Base-by-base conservation (phyloP, 2,797 vertebrate genomes). In the Malurus splendens region DNA sequence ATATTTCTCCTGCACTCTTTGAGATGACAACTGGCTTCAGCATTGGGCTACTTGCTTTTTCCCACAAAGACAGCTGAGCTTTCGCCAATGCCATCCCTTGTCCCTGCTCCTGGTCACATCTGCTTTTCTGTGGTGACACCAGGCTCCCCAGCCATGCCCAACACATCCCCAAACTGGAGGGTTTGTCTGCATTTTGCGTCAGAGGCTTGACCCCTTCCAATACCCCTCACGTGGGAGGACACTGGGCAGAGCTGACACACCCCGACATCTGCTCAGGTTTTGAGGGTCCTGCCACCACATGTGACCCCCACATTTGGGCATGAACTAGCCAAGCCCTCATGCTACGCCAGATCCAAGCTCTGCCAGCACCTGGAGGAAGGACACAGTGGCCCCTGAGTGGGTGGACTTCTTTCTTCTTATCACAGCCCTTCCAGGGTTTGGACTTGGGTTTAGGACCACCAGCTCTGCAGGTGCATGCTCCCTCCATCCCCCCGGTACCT, bases 221-320 rank as follows among this genome's bases (percentile, higher is more conserved):
- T 14, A 1, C 2, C 6, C 10, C 4, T 23, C 0, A 0, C 13
- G 18, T 57, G 48, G 44, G 33, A 68, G 44, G 33, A 14, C 60
- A 14, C 54, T 78, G 32, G 30, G 20, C 48, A 90, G 42, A 77
- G 19, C 14, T n/a, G 22, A 14, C 24, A 41, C 20, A 81, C 6
- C 22, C 17, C 2, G 0, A 5, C 50, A 30, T 38, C 75, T 17
- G 8, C 33, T 74, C 17, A 33, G 55, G 39, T 28, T 8, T 5
- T 81, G 24, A 33, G 45, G n/a, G 42, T 78, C 20, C 41, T 84
- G 27, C n/a, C 24, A 30, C 50, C 32, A 12, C 1, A 1, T 1
- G 4, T 22, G 50, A 22, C n/a, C 59, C 7, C 11, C 2, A 3
- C 10, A 50, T 62, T 48, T 72, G 47, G 19, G 8, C 33, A 41